phyloP scores from a whole-genome alignment of 1,140 invertebrate genomes.

The Delia radicum region DNA sequence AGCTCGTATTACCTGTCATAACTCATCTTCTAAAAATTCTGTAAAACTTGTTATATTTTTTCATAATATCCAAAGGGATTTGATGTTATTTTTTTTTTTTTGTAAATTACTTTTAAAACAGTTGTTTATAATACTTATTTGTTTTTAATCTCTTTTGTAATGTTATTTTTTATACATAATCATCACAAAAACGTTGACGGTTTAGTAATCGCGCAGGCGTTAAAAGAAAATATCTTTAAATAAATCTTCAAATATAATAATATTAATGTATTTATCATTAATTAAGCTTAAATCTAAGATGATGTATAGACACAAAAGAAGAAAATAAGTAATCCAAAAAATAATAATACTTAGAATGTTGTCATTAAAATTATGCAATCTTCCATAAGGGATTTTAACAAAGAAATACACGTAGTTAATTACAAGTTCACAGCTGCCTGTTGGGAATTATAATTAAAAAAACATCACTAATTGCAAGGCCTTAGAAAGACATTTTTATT shows the following conservation, averaged over 20 bases:
- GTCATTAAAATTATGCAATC: neutral
- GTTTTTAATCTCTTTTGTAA: neutral
- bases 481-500: neutral
- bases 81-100: too few species aligned
- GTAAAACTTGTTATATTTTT: too few species aligned
- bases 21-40: neutral
- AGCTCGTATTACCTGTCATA: neutral
- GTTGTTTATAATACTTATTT: neutral
- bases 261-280: neutral
- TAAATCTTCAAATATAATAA: neutral
- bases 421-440: neutral
- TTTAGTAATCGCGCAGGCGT: neutral
- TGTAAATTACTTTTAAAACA: too few species aligned
- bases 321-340: neutral
- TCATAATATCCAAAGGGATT: too few species aligned
- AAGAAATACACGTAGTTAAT: neutral
- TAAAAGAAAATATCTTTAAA: neutral
- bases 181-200: neutral
- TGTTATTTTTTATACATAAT: neutral
- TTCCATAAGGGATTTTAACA: neutral
- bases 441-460: constrained; percentile 1
- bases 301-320: neutral
- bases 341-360: too few species aligned
- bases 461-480: neutral
- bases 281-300: neutral